A percentile compares a stretch with the other conserved stretches of the same genome.
Evolutionary conservation across 2,113 vertebrate genomes (phyloP).

Genomic region (Nipponia nippon): DNA sequence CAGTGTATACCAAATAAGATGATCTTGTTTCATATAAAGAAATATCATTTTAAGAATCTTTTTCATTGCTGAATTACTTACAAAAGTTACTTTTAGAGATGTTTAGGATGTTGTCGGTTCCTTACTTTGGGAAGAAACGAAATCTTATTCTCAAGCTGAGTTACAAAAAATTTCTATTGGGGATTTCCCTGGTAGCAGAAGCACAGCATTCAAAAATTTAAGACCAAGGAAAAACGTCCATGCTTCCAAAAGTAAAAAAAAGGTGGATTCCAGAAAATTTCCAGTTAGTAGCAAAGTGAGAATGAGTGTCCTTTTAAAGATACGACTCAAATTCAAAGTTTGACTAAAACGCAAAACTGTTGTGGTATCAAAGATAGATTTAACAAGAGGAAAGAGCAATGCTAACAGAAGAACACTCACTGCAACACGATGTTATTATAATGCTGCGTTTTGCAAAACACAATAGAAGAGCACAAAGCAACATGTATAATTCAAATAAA

Average conservation of each 20-base stretch:
- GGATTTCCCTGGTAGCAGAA: neutral
- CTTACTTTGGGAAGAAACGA: neutral
- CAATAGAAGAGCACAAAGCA: neutral
- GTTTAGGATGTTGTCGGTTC: neutral
- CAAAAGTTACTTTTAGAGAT: neutral
- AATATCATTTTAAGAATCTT: neutral
- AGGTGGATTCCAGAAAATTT: neutral
- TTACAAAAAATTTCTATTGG: neutral
- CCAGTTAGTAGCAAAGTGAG: neutral
- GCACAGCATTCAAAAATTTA: neutral
- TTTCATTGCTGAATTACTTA: neutral
- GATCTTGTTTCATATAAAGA: neutral
- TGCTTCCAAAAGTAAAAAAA: neutral
- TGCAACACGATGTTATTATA: rapidly evolving
- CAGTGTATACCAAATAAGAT: neutral
- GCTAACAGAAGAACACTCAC: neutral
- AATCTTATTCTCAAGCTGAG: neutral
- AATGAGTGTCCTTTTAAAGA: neutral
- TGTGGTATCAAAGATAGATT: neutral
- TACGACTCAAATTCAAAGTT: neutral
- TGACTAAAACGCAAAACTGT: neutral
- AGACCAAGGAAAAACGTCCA: neutral
- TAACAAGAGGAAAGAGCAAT: neutral
- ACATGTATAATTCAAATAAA: neutral
- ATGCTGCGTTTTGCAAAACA: neutral